Evolutionary conservation across 2,888 invertebrate genomes (phyloP).

Genomic region (Stenichneumon culpator): DNA sequence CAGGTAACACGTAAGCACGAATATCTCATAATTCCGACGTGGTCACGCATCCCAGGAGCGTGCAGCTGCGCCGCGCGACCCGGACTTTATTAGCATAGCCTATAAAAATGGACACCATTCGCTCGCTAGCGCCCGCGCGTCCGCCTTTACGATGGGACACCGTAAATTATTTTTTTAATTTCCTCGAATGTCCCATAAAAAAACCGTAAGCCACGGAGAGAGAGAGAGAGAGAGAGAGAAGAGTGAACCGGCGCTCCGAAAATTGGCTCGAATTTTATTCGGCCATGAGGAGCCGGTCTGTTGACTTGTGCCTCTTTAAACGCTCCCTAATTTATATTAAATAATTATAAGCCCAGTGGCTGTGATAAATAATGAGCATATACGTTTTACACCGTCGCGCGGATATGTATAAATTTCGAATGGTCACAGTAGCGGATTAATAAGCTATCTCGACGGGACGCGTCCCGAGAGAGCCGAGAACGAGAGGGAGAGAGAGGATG

Average conservation of each 20-base stretch:
- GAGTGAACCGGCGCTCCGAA: conserved; percentile 39
- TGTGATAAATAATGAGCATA: conserved; percentile 59
- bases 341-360: conserved; percentile 64
- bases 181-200: conserved; percentile 82
- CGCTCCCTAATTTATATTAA: conserved; percentile 63
- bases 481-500: conserved; percentile 35
- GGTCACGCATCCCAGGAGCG: conserved; percentile 81
- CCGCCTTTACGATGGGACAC: conserved; percentile 79
- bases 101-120: conserved; percentile 82
- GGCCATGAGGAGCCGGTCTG: conserved; percentile 35
- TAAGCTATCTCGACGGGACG: conserved; percentile 36
- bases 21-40: conserved; percentile 82
- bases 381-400: not conserved
- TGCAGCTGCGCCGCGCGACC: conserved; percentile 79
- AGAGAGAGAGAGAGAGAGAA: conserved; percentile 13
- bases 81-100: conserved; percentile 83
- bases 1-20: conserved; percentile 74
- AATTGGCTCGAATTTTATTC: conserved; percentile 63
- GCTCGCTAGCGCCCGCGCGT: conserved; percentile 61
- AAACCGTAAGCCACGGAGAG: not conserved
- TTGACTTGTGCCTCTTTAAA: conserved; percentile 55
- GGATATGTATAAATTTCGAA: conserved; percentile 48
- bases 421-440: conserved; percentile 59
- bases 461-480: not conserved
- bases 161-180: conserved; percentile 81